Percentiles rank a stretch among this genome's conserved stretches.
These are phyloP conservation scores for Arvicola amphibius DNA, from an alignment of 2,797 vertebrate genomes.

Conservation along the genomic window DNA sequence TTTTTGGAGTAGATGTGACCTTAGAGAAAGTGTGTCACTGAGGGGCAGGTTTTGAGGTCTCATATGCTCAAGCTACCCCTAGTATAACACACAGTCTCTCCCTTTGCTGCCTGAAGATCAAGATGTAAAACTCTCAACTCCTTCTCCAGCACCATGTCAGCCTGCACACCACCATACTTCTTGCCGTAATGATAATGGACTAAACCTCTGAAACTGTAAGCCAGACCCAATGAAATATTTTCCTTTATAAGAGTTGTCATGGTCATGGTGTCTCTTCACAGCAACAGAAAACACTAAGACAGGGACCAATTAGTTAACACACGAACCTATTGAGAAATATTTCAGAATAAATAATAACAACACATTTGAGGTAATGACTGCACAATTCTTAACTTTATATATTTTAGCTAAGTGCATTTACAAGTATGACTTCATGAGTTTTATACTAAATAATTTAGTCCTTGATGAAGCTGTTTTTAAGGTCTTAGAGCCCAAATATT, in stretches of 20 bases:
- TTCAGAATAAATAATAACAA: background rate
- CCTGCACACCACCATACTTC: background rate
- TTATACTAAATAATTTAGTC: background rate
- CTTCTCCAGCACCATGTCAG: background rate
- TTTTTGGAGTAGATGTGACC: background rate
- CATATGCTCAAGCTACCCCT: background rate
- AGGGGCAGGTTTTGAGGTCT: background rate
- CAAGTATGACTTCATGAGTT: background rate
- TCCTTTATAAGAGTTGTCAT: background rate
- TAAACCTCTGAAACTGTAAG: background rate
- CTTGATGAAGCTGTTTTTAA: background rate
- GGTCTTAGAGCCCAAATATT: background rate
- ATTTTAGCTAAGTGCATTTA: background rate
- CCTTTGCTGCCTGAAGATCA: background rate
- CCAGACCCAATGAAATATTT: background rate
- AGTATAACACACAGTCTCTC: background rate
- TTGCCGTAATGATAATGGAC: background rate
- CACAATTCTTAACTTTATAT: background rate
- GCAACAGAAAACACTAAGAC: background rate
- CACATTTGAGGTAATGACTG: background rate
- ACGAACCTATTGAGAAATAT: background rate
- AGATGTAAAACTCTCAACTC: background rate
- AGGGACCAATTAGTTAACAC: background rate
- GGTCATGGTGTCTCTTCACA: background rate
- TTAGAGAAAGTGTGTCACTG: background rate